Evolutionary conservation across 2,888 invertebrate genomes (phyloP), one percentile per base, ranked within the genome.

Genomic region (Helobdella robusta): DNA sequence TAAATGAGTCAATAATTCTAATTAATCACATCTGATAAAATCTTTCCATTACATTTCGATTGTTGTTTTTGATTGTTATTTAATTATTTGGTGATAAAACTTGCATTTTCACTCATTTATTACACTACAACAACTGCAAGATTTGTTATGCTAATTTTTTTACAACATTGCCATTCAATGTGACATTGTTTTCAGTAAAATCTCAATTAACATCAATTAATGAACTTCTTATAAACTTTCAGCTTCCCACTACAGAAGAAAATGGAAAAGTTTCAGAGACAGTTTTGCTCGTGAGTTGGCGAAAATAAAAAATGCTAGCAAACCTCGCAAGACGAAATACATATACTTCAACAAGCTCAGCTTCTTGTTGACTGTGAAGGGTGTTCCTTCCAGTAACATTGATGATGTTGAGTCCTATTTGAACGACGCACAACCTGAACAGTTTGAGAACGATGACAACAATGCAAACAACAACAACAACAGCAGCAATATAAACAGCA

Each of bases 261-360:
- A 60, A 32, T 60, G 60, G 60, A 60, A 60, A 32, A 60, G 60
- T 60, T 60, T 60, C 44, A 23, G 60, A 25, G 60, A 60, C 44
- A 60, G 60, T 60, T 60, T 60, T 25, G 60, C 60, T 18, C 2
- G 60, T 28, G 60, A 60, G 46, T 40, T 60, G 20, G 40, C 60
- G 23, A 60, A 60, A 44, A 30, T 60, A 15, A 60, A 60, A 60
- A 60, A 44, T 40, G 35, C 60, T n/a, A 40, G 44, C 25, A 60
- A 60, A 30, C 60, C 60, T 15, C 36, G 60, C 11, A 60, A 60
- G 35, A 60, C 60, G 18, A 60, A 60, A 44, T 60, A 60, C 30
- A 60, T 60, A 25, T 60, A 60, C 18, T 60, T 60, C 44, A 35
- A 60, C 20, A 40, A 60, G 28, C 30, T 60, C 25, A 60, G 60